Conservation (phyloP, 2,113 vertebrate species). For the Orcinus orca region DNA sequence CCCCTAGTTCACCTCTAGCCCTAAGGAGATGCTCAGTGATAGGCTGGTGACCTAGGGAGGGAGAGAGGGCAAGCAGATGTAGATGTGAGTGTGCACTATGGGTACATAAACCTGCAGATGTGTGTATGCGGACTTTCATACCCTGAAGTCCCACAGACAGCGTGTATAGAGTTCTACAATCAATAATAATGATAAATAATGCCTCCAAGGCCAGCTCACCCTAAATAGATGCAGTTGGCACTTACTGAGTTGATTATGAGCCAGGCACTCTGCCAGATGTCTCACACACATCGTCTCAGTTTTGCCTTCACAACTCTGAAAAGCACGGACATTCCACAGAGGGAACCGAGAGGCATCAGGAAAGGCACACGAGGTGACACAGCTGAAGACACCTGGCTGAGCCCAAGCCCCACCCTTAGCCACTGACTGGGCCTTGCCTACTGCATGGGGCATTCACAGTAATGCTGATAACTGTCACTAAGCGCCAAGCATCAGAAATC, state of each 20-base stretch:
- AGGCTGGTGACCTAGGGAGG: neutral
- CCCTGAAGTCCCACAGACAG: no score
- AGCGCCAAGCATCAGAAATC: neutral
- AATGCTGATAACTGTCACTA: no score
- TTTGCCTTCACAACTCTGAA: neutral
- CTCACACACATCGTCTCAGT: neutral
- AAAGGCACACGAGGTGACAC: neutral
- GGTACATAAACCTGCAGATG: neutral
- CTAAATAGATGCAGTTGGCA: neutral
- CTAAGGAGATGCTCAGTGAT: neutral
- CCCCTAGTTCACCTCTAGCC: neutral
- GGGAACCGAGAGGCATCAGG: rapidly evolving
- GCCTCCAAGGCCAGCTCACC: neutral
- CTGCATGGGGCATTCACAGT: rapidly evolving
- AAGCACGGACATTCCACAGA: neutral
- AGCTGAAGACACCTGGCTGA: neutral
- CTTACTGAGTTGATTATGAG: neutral
- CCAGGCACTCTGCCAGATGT: neutral
- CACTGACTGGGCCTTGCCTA: neutral
- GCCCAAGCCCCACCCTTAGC: neutral
- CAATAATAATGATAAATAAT: neutral
- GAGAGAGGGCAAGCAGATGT: rapidly evolving
- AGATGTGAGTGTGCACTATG: rapidly evolving
- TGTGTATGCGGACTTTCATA: rapidly evolving
- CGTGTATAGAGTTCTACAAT: neutral